Evolutionary conservation across 2,888 invertebrate species (phyloP).

Genomic region (Drosophila melanosoma): DNA sequence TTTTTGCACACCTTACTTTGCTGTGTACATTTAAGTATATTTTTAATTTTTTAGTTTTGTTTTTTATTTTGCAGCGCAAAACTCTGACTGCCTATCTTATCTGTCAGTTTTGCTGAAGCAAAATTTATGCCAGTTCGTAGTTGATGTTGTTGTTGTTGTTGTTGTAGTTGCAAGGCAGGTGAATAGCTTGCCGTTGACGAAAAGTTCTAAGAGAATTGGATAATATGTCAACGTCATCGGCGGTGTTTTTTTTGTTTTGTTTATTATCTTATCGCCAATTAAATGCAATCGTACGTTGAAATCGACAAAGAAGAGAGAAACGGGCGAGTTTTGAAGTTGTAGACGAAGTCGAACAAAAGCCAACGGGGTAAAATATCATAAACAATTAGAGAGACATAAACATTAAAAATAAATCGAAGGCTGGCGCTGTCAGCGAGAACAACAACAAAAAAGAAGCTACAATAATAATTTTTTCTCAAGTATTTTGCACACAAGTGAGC

Average conservation of each 20-base stretch:
- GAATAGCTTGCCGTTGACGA: conserved; percentile 30
- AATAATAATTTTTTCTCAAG: conserved; percentile 75
- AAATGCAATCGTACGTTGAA: conserved; percentile 55
- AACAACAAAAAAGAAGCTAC: conserved; percentile 68
- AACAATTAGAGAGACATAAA: conserved; percentile 79
- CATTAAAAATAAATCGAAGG: conserved; percentile 81
- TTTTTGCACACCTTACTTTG: conserved; percentile 67
- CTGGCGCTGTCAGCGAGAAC: conserved; percentile 61
- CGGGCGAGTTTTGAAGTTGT: conserved; percentile 13
- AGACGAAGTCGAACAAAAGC: conserved; percentile 31
- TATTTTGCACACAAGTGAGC: conserved; percentile 59
- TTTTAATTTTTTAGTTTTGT: conserved; percentile 42
- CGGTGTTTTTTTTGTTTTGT: conserved; percentile 10
- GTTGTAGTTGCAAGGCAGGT: conserved; percentile 5
- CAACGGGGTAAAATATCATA: conserved; percentile 59
- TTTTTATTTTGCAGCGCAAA: conserved; percentile 26
- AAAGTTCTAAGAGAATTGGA: conserved; percentile 60
- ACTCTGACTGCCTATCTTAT: conserved; percentile 57
- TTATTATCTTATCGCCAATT: conserved; percentile 76
- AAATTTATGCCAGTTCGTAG: conserved; percentile 69
- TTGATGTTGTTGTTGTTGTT: not conserved
- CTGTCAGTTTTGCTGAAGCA: conserved; percentile 69
- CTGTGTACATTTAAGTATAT: conserved; percentile 13
- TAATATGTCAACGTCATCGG: conserved; percentile 61
- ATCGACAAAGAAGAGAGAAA: conserved; percentile 32